These are phyloP conservation scores for Drosophila tristis DNA, from an alignment of 1,140 invertebrate species.

Conservation along the genomic window DNA sequence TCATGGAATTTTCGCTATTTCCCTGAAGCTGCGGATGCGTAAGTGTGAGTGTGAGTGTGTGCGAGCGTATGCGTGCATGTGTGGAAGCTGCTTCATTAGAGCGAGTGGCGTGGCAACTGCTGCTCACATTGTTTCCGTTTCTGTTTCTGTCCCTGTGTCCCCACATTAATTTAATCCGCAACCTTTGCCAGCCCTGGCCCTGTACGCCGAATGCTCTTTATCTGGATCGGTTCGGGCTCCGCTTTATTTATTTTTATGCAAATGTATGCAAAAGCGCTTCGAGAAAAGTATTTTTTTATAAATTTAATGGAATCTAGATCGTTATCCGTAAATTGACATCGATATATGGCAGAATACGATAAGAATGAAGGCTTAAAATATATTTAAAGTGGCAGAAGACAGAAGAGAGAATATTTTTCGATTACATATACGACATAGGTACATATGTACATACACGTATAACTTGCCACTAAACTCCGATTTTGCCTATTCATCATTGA, in stretches of 20 bases:
- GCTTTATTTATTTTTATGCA: conserved; percentile 20
- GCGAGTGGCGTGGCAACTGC: conserved; percentile 45
- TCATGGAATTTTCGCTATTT: conserved; percentile 61
- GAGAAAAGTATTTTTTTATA: conserved; percentile 33
- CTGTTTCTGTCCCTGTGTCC: neutral
- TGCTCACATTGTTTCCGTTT: conserved; percentile 18
- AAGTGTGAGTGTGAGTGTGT: conserved; percentile 2
- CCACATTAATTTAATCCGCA: conserved; percentile 51
- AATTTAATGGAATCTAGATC: conserved; percentile 48
- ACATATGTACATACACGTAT: neutral
- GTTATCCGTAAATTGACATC: conserved; percentile 43
- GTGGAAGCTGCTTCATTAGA: conserved; percentile 63
- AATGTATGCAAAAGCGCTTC: conserved; percentile 40
- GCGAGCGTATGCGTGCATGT: neutral
- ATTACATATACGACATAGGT: neutral
- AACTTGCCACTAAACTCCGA: conserved; percentile 7
- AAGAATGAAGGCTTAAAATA: conserved; percentile 8
- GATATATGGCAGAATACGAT: conserved; percentile 35
- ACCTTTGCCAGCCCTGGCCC: conserved; percentile 26
- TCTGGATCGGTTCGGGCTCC: conserved; percentile 10
- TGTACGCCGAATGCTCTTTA: conserved; percentile 42
- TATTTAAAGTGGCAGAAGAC: conserved; percentile 25
- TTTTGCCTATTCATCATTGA: conserved; percentile 35
- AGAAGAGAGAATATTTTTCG: conserved; percentile 22
- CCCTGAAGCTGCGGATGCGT: conserved; percentile 7